Base-by-base conservation (phyloP, 2,113 vertebrate species). In the Corydoras sp. region DNA sequence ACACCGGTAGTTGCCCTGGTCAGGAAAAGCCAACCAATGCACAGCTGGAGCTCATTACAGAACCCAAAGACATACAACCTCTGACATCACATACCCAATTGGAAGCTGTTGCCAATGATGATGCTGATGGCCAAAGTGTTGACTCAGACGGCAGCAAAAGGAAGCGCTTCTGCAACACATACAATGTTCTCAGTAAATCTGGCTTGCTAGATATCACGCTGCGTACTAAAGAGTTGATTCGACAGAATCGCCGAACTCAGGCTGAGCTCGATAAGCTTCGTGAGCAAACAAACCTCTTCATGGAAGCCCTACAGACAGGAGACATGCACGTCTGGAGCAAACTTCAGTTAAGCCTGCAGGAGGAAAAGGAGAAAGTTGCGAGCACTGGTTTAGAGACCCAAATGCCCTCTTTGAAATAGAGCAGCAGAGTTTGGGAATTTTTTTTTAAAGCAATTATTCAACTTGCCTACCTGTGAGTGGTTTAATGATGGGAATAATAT, bases 161-260 rank as follows among this genome's bases (percentile, higher is more conserved):
- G 66, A 92, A 92, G 73, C 92, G 94, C 62, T 95, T 98, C 83
- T 88, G 93, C 84, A 98, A 97, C 68, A 98, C 94, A 0, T 91
- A 96, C 2, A 93, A 95, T 4, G 91, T 96, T 74, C 84, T 98
- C 0, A 91, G 90, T 67, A 88, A 86, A 55, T 96, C 95, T 0
- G 94, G 94, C 0, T 78, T 97, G 82, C 87, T 98, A 74, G 93
- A 93, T 83, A 97, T 97, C 77, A 93, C 94, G 3, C 86, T 98
- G 30, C 93, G 95, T 75, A 95, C 93, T 56, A 97, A 96, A 88
- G 95, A 96, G 82, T 80, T 98, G 68, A 93, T 94, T 65, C 88
- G 92, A 58, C 92, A 93, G 83, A 98, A 95, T 86, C 91, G 93
- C 4, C 89, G 91, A 74, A 94, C 92, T 1, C 94, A 97, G 83